These are phyloP conservation scores for Oncorhynchus clarkii DNA, from an alignment of 2,113 vertebrate genomes.

Conservation along the genomic window DNA sequence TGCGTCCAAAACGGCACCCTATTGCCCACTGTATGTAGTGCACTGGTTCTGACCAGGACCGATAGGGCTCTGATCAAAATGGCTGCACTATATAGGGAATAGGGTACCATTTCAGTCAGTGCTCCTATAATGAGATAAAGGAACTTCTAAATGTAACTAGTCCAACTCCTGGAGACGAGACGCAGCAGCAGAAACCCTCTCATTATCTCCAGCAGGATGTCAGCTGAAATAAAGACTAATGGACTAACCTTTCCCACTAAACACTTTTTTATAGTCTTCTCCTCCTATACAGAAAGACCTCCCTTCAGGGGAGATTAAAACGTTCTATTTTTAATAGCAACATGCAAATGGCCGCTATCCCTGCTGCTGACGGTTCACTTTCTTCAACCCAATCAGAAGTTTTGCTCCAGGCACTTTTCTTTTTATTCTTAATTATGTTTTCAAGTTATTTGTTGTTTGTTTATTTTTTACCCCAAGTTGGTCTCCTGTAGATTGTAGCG, in stretches of 20 bases:
- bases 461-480: conserved; percentile 28
- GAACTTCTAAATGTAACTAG: conserved; percentile 63
- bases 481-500: conserved; percentile 38
- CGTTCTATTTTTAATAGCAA: conserved; percentile 52
- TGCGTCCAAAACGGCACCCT: no score
- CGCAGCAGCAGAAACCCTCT: conserved; percentile 40
- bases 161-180: conserved; percentile 38
- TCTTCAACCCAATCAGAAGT: background rate
- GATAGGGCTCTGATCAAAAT: no score
- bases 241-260: conserved; percentile 64
- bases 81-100: no score
- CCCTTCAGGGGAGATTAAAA: conserved; percentile 53
- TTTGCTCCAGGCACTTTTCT: background rate
- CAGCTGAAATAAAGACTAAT: conserved; percentile 67
- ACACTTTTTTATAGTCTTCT: conserved; percentile 28
- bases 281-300: conserved; percentile 32
- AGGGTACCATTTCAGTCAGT: no score
- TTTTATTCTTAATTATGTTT: conserved; percentile 27
- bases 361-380: conserved; percentile 9
- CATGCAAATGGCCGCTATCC: conserved; percentile 16
- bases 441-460: conserved; percentile 26
- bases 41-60: no score
- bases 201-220: conserved; percentile 62
- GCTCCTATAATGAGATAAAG: conserved; percentile 47
- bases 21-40: no score